Evolutionary conservation across 2,797 vertebrate genomes (phyloP).

Genomic region (Alca torda): DNA sequence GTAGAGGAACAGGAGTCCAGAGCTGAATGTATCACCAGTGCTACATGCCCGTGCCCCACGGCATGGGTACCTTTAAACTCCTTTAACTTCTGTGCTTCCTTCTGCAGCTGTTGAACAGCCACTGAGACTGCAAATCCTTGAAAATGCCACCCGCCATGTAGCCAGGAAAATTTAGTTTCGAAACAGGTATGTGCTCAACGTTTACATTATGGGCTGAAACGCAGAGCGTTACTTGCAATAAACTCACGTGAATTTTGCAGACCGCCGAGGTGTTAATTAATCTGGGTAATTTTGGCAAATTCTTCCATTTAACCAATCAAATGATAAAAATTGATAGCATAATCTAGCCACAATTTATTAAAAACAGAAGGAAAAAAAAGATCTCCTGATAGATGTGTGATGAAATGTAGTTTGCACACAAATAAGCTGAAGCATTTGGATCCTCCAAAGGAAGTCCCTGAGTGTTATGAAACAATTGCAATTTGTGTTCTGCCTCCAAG

Average conservation of each 20-base stretch:
- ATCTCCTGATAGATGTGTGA: not conserved
- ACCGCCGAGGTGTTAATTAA: conserved; percentile 6
- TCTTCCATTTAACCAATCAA: not conserved
- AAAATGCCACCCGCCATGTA: not conserved
- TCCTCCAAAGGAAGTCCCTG: not conserved
- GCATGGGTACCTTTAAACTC: not conserved
- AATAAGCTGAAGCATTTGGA: not conserved
- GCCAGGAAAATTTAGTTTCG: conserved; percentile 19
- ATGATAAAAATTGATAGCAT: not conserved
- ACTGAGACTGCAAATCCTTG: not conserved
- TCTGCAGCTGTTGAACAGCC: not conserved
- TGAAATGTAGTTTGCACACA: not conserved
- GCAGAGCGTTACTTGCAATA: not conserved
- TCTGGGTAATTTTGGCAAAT: not conserved
- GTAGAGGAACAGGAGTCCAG: not conserved
- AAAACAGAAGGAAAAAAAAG: not conserved
- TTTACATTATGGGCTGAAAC: not conserved
- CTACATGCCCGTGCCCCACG: rapidly evolving
- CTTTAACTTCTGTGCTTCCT: not conserved
- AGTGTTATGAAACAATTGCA: not conserved
- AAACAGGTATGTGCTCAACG: not conserved
- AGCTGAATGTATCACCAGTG: not conserved
- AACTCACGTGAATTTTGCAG: not conserved
- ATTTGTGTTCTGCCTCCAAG: conserved; percentile 20
- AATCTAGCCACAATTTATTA: not conserved